A percentile compares a stretch with the other conserved stretches of the same genome.
Conservation (phyloP, 2,113 vertebrate species). For the Mesitornis unicolor region DNA sequence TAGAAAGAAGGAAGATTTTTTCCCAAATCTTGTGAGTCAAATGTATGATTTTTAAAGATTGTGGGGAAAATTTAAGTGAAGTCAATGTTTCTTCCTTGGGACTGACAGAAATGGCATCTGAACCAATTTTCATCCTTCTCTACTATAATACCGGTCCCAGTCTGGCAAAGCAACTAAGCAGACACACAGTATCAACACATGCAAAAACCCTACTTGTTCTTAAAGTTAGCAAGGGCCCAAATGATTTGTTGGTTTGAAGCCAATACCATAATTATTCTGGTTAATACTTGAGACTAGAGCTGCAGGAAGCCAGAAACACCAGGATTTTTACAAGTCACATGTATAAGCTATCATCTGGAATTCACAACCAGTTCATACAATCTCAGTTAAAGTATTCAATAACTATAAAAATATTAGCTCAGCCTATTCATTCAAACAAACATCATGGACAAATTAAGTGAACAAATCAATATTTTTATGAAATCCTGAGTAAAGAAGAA, state of each 20-base stretch:
- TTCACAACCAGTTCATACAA: background rate
- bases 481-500: background rate
- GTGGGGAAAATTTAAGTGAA: background rate
- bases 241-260: background rate
- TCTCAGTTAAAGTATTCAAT: background rate
- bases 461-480: background rate
- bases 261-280: background rate
- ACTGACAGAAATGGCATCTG: background rate
- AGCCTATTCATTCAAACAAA: background rate
- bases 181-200: background rate
- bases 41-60: background rate
- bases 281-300: background rate
- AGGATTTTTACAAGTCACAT: background rate
- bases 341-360: background rate
- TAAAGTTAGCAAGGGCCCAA: background rate
- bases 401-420: background rate
- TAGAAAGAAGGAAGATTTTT: background rate
- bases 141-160: background rate
- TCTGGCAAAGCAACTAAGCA: background rate
- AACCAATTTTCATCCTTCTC: background rate
- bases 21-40: background rate
- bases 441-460: background rate
- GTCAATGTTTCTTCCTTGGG: background rate
- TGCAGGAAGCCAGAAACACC: background rate
- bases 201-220: background rate